Conservation (phyloP, 2,888 invertebrate species). For the Calameuta filiformis region DNA sequence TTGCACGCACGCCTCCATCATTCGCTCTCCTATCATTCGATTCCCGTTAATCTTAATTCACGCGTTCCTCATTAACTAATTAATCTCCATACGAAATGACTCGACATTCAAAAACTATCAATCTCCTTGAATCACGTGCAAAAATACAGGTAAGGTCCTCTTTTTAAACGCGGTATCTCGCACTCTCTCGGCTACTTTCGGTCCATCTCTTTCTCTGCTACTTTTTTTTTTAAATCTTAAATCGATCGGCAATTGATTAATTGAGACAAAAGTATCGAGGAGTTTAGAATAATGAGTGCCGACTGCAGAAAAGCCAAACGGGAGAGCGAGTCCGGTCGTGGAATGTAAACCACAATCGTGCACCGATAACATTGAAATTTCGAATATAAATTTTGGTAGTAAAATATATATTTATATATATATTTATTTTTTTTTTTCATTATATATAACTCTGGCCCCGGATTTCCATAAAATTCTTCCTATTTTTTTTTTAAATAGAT, state of each 20-base stretch:
- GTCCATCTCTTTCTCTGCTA: neutral
- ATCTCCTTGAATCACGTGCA: neutral
- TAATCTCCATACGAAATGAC: slow-evolving; percentile 14
- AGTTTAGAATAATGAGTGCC: slow-evolving; percentile 8
- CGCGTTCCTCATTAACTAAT: slow-evolving; percentile 18
- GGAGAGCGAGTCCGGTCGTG: slow-evolving; percentile 44
- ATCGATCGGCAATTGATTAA: slow-evolving; percentile 7
- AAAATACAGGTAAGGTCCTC: neutral
- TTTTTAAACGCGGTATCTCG: neutral
- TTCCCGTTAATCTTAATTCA: slow-evolving; percentile 7
- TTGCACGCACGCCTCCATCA: slow-evolving; percentile 16
- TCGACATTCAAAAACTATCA: neutral
- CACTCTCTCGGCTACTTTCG: neutral
- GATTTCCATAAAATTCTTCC: slow-evolving; percentile 53
- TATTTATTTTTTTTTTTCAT: slow-evolving; percentile 35
- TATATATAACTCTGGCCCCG: slow-evolving; percentile 58
- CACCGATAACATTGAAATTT: slow-evolving; percentile 63
- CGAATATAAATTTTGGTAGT: slow-evolving; percentile 65
- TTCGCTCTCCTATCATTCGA: slow-evolving; percentile 32
- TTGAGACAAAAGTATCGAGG: slow-evolving; percentile 10
- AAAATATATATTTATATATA: slow-evolving; percentile 60
- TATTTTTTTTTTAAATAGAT: slow-evolving; percentile 31
- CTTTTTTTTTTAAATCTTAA: slow-evolving; percentile 28
- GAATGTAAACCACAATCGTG: slow-evolving; percentile 64
- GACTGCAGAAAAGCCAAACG: slow-evolving; percentile 1